phyloP scores from a whole-genome alignment of 2,888 invertebrate genomes.

The Tipula confusa region DNA sequence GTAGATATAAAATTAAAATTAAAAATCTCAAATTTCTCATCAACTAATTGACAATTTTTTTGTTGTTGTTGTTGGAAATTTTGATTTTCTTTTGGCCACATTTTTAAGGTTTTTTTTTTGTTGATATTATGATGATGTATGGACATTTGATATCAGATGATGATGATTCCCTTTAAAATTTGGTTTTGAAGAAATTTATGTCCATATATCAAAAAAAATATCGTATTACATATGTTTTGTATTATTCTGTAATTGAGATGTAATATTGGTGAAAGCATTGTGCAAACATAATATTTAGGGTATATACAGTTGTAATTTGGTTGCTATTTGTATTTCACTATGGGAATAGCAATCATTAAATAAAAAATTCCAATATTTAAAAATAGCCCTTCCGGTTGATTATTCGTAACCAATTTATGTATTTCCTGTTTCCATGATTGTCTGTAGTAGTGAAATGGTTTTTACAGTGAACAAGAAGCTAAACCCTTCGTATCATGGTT shows the following conservation, averaged over 20 bases:
- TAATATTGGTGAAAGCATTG: neutral
- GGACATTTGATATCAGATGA: neutral
- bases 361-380: neutral
- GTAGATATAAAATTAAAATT: neutral
- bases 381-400: neutral
- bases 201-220: neutral
- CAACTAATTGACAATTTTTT: conserved; percentile 13
- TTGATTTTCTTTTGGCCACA: neutral
- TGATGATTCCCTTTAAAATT: neutral
- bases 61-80: too few species aligned
- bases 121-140: too few species aligned
- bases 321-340: neutral
- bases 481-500: too few species aligned
- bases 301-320: neutral
- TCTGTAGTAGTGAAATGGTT: too few species aligned
- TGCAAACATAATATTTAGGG: neutral
- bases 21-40: conserved; percentile 1
- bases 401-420: neutral
- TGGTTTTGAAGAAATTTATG: neutral
- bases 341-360: neutral
- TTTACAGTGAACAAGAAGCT: too few species aligned
- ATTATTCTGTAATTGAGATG: neutral
- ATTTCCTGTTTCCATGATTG: too few species aligned
- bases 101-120: neutral
- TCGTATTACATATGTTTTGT: neutral